Percentiles rank a stretch among this genome's conserved stretches.
Conservation (phyloP, 1,140 invertebrate genomes). For the Calliopsis andreniformis region DNA sequence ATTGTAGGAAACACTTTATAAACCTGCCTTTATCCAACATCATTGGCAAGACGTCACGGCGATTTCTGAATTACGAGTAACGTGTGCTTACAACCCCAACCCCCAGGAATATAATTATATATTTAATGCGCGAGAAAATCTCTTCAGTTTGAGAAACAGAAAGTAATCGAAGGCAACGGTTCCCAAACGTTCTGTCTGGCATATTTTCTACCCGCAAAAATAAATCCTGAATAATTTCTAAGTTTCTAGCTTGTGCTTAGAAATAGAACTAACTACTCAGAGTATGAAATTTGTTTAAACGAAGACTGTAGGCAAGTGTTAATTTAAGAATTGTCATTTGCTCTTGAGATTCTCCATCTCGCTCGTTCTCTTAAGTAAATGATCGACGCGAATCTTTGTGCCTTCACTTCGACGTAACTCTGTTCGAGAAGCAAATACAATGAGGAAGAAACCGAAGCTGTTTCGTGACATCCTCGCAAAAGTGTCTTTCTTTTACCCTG, state of each 20-base stretch:
- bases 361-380: no score
- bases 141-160: no score
- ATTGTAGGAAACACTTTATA: neutral
- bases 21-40: conserved; percentile 1
- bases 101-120: no score
- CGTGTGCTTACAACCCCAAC: no score
- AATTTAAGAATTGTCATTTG: neutral
- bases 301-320: no score
- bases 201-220: neutral
- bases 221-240: neutral
- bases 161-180: neutral
- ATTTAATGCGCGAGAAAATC: no score
- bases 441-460: neutral
- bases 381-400: conserved; percentile 42
- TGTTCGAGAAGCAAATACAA: neutral
- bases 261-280: no score
- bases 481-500: conserved; percentile 52
- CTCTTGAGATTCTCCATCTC: no score
- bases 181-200: neutral
- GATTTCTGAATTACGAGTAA: neutral
- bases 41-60: neutral
- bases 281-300: no score
- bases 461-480: conserved; percentile 41
- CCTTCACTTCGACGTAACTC: neutral
- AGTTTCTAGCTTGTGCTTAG: neutral